These are phyloP conservation scores for Pseudopleuronectes americanus DNA, from an alignment of 2,797 vertebrate genomes.

Conservation along the genomic window DNA sequence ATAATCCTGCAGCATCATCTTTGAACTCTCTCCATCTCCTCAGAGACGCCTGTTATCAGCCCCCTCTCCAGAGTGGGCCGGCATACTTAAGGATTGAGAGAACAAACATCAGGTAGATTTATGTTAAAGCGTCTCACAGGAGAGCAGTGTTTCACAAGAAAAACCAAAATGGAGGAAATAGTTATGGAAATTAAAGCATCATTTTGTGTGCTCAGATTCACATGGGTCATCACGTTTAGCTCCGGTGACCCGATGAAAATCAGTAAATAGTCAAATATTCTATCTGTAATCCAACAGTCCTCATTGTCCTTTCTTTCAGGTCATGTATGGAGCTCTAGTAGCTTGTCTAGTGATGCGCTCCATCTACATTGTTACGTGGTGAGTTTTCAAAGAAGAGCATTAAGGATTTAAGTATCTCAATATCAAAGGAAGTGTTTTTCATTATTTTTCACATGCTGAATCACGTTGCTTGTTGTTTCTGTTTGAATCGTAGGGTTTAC, in stretches of 20 bases:
- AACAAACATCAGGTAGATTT: no score
- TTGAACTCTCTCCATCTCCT: no score
- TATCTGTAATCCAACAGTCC: neutral
- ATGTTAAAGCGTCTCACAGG: no score
- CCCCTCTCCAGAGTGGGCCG: no score
- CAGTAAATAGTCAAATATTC: neutral
- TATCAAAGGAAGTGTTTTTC: neutral
- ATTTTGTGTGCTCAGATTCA: neutral
- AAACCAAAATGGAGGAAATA: neutral
- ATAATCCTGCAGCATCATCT: no score
- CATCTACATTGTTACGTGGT: constrained; percentile 97
- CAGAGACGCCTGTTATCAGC: no score
- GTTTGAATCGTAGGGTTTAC: constrained; percentile 88
- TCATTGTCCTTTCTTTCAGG: constrained; percentile 73
- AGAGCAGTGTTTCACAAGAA: neutral
- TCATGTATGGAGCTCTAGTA: constrained; percentile 95
- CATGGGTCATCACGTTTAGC: neutral
- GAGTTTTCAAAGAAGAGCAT: constrained; percentile 65
- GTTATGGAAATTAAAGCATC: neutral
- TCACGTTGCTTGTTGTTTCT: constrained; percentile 7
- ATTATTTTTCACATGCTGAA: neutral
- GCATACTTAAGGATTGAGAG: no score
- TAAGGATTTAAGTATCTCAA: neutral
- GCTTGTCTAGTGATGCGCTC: constrained; percentile 92
- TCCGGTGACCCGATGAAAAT: neutral